A percentile compares a stretch with the other conserved stretches of the same genome.
These are phyloP conservation scores for Neoarius graeffei DNA, from an alignment of 2,113 vertebrate genomes.

Conservation along the genomic window DNA sequence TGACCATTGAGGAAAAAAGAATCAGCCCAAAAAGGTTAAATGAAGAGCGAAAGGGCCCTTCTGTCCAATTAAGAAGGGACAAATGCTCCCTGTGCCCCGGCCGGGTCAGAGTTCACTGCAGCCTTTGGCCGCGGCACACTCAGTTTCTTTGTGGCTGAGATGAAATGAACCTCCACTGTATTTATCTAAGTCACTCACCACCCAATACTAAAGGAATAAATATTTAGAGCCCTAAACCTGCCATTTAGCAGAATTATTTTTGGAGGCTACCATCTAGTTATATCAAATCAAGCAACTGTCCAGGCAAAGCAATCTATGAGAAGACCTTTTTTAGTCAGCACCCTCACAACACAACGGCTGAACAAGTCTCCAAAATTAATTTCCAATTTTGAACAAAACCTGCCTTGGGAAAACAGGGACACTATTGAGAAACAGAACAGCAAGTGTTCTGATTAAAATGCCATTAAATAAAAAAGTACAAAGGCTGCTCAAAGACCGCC, in stretches of 20 bases:
- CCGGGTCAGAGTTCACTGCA: constrained; percentile 69
- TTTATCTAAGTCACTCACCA: constrained; percentile 74
- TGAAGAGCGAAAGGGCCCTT: constrained; percentile 78
- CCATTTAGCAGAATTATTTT: constrained; percentile 76
- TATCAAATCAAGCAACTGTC: neutral
- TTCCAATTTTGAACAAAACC: constrained; percentile 36
- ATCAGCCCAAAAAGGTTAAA: constrained; percentile 76
- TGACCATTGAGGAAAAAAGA: constrained; percentile 66
- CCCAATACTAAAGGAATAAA: constrained; percentile 74
- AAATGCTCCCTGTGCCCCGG: constrained; percentile 71
- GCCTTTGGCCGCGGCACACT: constrained; percentile 72
- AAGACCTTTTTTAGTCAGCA: constrained; percentile 1
- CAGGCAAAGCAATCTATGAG: neutral
- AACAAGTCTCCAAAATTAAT: constrained; percentile 27
- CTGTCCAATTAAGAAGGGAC: constrained; percentile 77
- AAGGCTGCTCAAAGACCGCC: constrained; percentile 22
- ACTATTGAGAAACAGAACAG: constrained; percentile 20
- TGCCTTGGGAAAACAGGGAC: neutral
- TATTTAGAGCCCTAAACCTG: constrained; percentile 67
- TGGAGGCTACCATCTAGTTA: constrained; percentile 54
- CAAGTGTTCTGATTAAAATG: constrained; percentile 1
- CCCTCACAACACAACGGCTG: neutral
- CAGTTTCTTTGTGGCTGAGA: constrained; percentile 70
- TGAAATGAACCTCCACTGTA: constrained; percentile 73
- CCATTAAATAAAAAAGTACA: constrained; percentile 20